Evolutionary conservation across 2,888 invertebrate genomes (phyloP).

Genomic region (Drosophila falleni): DNA sequence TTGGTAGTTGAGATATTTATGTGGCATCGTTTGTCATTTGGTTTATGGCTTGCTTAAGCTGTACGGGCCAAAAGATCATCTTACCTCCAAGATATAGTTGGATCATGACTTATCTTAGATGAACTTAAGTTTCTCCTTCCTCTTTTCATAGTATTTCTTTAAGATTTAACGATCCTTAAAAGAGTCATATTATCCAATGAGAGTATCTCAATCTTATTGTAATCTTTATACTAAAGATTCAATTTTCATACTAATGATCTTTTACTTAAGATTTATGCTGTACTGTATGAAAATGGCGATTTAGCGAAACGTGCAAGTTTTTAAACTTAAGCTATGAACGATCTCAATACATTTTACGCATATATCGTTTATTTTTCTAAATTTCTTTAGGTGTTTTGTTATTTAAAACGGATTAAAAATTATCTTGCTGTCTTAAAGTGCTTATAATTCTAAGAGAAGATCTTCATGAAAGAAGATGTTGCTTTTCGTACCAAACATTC

Average conservation of each 20-base stretch:
- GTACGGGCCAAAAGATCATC: constrained; percentile 34
- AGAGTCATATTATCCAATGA: not conserved
- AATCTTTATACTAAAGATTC: no score
- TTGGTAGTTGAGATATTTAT: constrained; percentile 65
- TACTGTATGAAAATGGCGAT: no score
- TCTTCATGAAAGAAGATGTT: not conserved
- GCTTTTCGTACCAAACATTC: not conserved
- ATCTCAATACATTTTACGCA: no score
- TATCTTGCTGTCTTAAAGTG: not conserved
- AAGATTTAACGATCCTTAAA: not conserved
- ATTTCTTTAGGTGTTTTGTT: not conserved
- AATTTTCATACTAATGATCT: not conserved
- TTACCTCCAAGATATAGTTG: constrained; percentile 13
- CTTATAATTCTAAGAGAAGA: not conserved
- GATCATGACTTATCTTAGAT: not conserved
- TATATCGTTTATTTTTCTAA: no score
- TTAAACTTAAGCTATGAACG: no score
- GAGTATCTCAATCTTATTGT: not conserved
- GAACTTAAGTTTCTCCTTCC: not conserved
- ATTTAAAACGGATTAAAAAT: not conserved
- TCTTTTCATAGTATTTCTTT: not conserved
- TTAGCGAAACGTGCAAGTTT: no score
- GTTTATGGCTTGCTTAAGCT: constrained; percentile 75
- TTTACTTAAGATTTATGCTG: not conserved
- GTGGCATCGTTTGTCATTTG: constrained; percentile 78